A percentile compares a stretch with the other conserved stretches of the same genome.
phyloP scores from a whole-genome alignment of 2,113 vertebrate species.

The Rhabdornis inornatus region DNA sequence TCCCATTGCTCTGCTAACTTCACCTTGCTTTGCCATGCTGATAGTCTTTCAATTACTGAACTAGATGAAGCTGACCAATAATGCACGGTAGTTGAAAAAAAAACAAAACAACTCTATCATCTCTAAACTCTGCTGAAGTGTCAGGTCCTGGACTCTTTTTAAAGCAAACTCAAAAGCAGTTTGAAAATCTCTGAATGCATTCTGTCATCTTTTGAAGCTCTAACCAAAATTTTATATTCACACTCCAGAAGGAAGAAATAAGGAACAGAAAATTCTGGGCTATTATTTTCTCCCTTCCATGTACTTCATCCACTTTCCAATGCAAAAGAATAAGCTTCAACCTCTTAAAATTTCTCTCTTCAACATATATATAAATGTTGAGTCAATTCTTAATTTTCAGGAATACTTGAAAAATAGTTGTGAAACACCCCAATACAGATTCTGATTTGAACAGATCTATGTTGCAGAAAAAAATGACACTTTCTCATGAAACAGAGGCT shows the following conservation, averaged over 20 bases:
- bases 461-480: not conserved
- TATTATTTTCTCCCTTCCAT: not conserved
- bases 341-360: not conserved
- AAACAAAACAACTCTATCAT: not conserved
- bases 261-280: not conserved
- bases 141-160: not conserved
- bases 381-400: not conserved
- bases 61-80: not conserved
- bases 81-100: not conserved
- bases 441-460: not conserved
- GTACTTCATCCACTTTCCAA: not conserved
- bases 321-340: not conserved
- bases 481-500: not conserved
- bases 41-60: not conserved
- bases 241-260: not conserved
- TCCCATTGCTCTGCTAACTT: not conserved
- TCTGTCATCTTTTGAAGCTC: not conserved
- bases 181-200: not conserved
- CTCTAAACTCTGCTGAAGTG: not conserved
- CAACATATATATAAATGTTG: not conserved
- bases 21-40: not conserved
- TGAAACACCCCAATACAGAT: not conserved
- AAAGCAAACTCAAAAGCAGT: not conserved
- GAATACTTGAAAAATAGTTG: not conserved
- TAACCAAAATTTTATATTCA: not conserved